These are phyloP conservation scores for Gambusia affinis DNA, from an alignment of 2,113 vertebrate genomes.

Conservation along the genomic window DNA sequence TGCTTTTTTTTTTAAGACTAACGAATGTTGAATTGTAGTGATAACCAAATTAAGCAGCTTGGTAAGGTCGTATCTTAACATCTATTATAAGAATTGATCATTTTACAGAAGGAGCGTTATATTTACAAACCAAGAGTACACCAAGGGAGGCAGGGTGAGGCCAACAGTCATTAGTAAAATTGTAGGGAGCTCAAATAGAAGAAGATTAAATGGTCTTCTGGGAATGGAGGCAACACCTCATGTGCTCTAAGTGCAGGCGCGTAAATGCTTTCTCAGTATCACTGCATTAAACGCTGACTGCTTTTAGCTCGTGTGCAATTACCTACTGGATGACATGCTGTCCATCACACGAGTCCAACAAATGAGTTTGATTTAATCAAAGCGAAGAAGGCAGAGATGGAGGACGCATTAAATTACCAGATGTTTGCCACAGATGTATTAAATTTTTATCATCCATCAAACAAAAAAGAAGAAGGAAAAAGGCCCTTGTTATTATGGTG, in stretches of 20 bases:
- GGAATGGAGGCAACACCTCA: slow-evolving; percentile 6
- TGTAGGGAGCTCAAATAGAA: background rate
- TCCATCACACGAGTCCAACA: background rate
- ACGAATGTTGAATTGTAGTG: too few relatives aligned
- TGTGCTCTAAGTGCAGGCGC: slow-evolving; percentile 14
- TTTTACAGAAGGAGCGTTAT: background rate
- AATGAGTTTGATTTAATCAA: slow-evolving; percentile 6
- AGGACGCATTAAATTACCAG: slow-evolving; percentile 19
- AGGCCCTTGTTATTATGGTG: background rate
- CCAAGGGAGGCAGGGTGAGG: background rate
- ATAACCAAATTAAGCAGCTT: background rate
- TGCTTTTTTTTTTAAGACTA: too few relatives aligned
- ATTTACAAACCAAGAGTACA: background rate
- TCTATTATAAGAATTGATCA: background rate
- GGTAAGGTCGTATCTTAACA: background rate
- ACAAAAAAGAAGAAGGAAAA: background rate
- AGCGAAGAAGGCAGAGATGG: slow-evolving; percentile 41
- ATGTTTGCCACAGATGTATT: slow-evolving; percentile 1
- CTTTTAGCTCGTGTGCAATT: slow-evolving; percentile 1
- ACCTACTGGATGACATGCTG: slow-evolving; percentile 15
- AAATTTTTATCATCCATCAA: slow-evolving; percentile 1
- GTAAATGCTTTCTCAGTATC: slow-evolving; percentile 3
- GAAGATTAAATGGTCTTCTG: background rate
- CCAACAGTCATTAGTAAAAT: slow-evolving; percentile 5
- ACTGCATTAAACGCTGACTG: background rate